Conservation (phyloP, 2,113 vertebrate genomes). For the Riparia riparia region DNA sequence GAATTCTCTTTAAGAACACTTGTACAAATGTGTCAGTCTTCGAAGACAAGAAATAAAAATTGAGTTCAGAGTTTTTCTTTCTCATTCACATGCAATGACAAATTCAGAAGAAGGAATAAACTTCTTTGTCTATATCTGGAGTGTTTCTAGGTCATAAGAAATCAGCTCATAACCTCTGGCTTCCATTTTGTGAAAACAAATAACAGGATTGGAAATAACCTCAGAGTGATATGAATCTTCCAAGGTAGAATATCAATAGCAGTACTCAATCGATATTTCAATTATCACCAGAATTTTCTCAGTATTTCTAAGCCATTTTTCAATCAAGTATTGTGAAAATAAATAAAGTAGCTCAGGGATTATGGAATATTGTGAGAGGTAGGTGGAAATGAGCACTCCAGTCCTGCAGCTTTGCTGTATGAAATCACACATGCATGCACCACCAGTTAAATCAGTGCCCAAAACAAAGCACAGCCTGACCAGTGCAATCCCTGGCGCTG, state of each 20-base stretch:
- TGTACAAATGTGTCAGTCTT: not conserved
- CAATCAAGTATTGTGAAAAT: slow-evolving; percentile 58
- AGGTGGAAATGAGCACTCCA: not conserved
- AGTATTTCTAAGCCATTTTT: slow-evolving; percentile 63
- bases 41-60: not conserved
- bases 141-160: slow-evolving; percentile 47
- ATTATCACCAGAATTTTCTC: slow-evolving; percentile 65
- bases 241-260: slow-evolving; percentile 54
- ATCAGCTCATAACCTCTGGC: slow-evolving; percentile 59
- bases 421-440: not conserved
- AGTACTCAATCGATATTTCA: slow-evolving; percentile 58
- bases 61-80: not conserved
- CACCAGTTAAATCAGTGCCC: not conserved
- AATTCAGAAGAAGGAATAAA: slow-evolving; percentile 6
- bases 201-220: slow-evolving; percentile 46
- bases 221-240: slow-evolving; percentile 30
- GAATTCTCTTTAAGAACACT: not conserved
- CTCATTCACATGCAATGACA: not conserved
- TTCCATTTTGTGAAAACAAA: slow-evolving; percentile 70
- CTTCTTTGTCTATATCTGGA: not conserved
- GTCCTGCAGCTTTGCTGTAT: not conserved
- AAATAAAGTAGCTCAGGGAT: slow-evolving; percentile 40
- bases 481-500: no score
- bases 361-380: not conserved
- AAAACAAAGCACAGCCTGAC: not conserved